Percentiles rank a stretch among this genome's conserved stretches.
Evolutionary conservation across 1,140 invertebrate genomes (phyloP).

Genomic region (Apis cerana): DNA sequence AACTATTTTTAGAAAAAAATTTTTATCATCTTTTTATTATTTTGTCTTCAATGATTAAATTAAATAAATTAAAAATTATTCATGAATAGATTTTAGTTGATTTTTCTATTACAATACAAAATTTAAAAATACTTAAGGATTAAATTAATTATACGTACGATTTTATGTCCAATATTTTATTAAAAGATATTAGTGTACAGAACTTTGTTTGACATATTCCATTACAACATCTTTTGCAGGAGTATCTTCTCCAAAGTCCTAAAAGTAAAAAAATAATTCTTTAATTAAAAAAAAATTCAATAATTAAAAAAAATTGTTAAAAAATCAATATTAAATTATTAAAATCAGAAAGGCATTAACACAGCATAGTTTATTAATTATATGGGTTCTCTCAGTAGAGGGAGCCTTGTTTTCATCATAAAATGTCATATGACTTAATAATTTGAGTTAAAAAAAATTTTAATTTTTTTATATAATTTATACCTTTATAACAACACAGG

Average conservation of each 20-base stretch:
- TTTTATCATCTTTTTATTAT: not conserved
- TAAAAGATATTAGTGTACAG: slow-evolving; percentile 78
- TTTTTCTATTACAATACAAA: not conserved
- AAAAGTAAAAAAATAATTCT: slow-evolving; percentile 72
- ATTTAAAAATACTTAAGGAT: slow-evolving; percentile 20
- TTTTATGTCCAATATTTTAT: slow-evolving; percentile 73
- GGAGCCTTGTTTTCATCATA: slow-evolving; percentile 80
- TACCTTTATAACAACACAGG: slow-evolving; percentile 98
- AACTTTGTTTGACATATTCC: slow-evolving; percentile 91
- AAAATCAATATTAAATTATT: slow-evolving; percentile 23
- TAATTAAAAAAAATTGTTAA: not conserved
- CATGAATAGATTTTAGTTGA: not conserved
- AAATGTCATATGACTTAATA: not conserved
- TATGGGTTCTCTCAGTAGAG: slow-evolving; percentile 81
- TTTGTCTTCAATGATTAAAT: too few relatives aligned
- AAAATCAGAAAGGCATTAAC: slow-evolving; percentile 71
- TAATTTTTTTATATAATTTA: slow-evolving; percentile 33
- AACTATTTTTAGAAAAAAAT: not conserved
- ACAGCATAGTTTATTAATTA: slow-evolving; percentile 74
- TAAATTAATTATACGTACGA: slow-evolving; percentile 53
- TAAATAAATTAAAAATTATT: not conserved
- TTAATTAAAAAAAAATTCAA: not conserved
- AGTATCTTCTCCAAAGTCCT: slow-evolving; percentile 98
- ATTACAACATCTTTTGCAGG: slow-evolving; percentile 95
- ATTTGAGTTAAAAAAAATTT: not conserved